These are phyloP conservation scores for Dyspetes luteomarginatus DNA, from an alignment of 2,888 invertebrate genomes.

Conservation along the genomic window DNA sequence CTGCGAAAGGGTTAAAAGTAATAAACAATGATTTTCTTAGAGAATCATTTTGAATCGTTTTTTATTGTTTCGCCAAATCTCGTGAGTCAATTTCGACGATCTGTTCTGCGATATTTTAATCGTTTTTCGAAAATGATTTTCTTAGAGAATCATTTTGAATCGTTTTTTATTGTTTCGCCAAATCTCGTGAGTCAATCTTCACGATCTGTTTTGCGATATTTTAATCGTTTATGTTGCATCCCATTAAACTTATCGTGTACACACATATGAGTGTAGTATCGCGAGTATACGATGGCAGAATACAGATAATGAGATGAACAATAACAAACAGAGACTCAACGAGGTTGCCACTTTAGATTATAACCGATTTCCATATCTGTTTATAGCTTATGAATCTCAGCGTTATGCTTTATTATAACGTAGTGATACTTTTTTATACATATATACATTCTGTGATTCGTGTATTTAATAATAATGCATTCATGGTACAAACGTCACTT, in stretches of 20 bases:
- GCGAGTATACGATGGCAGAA: too few species aligned
- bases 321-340: conserved; percentile 37
- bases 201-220: too few species aligned
- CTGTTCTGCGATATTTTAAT: too few species aligned
- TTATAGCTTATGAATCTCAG: background rate
- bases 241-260: background rate
- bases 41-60: too few species aligned
- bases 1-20: too few species aligned
- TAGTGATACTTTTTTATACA: background rate
- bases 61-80: too few species aligned
- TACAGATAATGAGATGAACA: background rate
- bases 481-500: conserved; percentile 45
- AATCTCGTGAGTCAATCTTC: too few species aligned
- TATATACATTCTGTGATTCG: conserved; percentile 12
- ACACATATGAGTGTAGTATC: background rate
- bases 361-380: background rate
- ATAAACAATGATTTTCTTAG: too few species aligned
- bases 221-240: background rate
- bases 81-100: too few species aligned
- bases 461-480: conserved; percentile 22
- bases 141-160: too few species aligned
- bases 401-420: background rate
- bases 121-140: too few species aligned
- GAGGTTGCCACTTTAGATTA: conserved; percentile 51
- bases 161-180: too few species aligned